Conservation (phyloP, 2,797 vertebrate genomes). For the Psittacula echo region DNA sequence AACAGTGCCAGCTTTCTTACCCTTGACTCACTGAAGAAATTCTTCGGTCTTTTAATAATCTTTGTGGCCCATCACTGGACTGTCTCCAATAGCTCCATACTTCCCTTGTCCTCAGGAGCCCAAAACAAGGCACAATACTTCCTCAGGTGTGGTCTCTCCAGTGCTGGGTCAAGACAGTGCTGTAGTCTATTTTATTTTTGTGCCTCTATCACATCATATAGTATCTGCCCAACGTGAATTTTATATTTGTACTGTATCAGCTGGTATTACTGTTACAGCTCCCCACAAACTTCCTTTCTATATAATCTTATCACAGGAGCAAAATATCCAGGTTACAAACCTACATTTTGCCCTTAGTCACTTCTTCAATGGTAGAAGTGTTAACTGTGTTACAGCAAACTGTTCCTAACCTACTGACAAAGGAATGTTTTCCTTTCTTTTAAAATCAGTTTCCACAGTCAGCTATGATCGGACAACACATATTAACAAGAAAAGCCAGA, state of each 20-base stretch:
- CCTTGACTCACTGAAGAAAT: not conserved
- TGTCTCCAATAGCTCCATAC: not conserved
- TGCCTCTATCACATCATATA: not conserved
- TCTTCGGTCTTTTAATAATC: not conserved
- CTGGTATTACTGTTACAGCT: not conserved
- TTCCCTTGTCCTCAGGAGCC: not conserved
- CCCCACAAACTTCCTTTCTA: not conserved
- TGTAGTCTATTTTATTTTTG: not conserved
- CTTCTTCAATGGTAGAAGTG: not conserved
- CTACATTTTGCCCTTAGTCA: not conserved
- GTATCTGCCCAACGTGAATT: not conserved
- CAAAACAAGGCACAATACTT: not conserved
- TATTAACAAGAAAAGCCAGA: conserved; percentile 28
- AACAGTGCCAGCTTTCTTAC: not conserved
- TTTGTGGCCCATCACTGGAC: not conserved
- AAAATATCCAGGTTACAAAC: not conserved
- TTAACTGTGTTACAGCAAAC: not conserved
- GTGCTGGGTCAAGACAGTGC: not conserved
- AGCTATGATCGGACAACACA: conserved; percentile 1
- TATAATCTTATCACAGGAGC: not conserved
- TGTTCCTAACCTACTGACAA: not conserved
- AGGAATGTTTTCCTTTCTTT: not conserved
- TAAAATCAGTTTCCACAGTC: not conserved
- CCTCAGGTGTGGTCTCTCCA: not conserved
- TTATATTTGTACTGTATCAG: not conserved